phyloP scores from a whole-genome alignment of 2,888 invertebrate species.

The Orchesella flavescens region DNA sequence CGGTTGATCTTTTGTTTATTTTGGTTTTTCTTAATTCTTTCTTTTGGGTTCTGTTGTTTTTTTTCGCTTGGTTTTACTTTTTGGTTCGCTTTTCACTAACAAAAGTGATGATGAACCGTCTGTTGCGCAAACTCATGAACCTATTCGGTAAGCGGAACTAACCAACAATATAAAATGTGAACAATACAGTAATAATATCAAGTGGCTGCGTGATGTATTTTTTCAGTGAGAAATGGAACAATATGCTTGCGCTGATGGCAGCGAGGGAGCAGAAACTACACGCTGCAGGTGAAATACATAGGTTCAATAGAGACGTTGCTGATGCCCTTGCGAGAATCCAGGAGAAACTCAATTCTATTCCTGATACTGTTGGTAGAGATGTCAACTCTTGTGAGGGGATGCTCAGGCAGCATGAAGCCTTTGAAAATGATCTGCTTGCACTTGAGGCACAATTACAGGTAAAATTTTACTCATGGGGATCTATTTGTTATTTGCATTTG shows the following conservation, averaged over 20 bases:
- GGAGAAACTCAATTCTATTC: conserved; percentile 90
- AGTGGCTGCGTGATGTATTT: too few relatives aligned
- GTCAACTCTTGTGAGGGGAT: conserved; percentile 88
- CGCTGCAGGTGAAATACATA: conserved; percentile 97
- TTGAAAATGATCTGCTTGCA: conserved; percentile 93
- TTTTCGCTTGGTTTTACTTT: too few relatives aligned
- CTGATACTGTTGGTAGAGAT: conserved; percentile 86
- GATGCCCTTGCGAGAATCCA: conserved; percentile 92
- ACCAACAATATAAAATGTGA: too few relatives aligned
- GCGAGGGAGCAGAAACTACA: conserved; percentile 89
- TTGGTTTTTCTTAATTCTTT: too few relatives aligned
- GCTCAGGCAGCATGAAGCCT: conserved; percentile 90
- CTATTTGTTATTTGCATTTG: too few relatives aligned
- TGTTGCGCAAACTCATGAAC: background rate
- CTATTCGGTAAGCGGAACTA: background rate
- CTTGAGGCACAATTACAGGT: conserved; percentile 91
- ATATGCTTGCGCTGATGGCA: conserved; percentile 88
- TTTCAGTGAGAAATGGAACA: conserved; percentile 81
- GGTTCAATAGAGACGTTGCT: conserved; percentile 96
- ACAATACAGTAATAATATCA: too few relatives aligned
- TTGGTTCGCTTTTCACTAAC: too few relatives aligned
- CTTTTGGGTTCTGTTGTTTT: too few relatives aligned
- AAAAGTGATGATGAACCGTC: background rate
- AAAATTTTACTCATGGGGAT: too few relatives aligned
- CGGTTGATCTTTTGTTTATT: background rate